Evolutionary conservation across 2,888 invertebrate species (phyloP).

Genomic region (Rhagonycha lutea): DNA sequence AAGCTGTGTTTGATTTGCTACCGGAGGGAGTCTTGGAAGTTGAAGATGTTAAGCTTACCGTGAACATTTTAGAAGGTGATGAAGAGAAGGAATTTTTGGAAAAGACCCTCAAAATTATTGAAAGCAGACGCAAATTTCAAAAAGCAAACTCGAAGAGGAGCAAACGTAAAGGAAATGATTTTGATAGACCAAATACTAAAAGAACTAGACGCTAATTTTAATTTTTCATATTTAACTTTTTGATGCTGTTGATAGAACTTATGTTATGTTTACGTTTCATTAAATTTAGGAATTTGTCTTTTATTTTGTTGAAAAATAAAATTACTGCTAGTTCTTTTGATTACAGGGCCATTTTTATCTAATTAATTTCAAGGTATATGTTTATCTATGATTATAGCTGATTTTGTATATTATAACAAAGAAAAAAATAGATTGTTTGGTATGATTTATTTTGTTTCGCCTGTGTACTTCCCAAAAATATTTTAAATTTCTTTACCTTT

Average conservation of each 20-base stretch:
- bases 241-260: neutral
- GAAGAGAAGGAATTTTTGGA: constrained; percentile 71
- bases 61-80: constrained; percentile 69
- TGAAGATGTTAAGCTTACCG: constrained; percentile 52
- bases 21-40: constrained; percentile 58
- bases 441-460: neutral
- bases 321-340: neutral
- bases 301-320: neutral
- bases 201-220: neutral
- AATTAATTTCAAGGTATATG: neutral
- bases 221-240: neutral
- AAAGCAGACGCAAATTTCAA: constrained; percentile 55
- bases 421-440: neutral
- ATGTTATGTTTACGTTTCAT: neutral
- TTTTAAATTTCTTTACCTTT: too few species aligned
- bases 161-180: constrained; percentile 48
- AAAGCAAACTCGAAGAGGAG: constrained; percentile 46
- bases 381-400: neutral
- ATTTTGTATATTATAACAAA: neutral
- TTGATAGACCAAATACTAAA: constrained; percentile 37
- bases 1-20: constrained; percentile 65
- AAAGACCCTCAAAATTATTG: constrained; percentile 65
- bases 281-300: neutral
- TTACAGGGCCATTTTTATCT: neutral
- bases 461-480: too few species aligned